Conservation (phyloP, 2,797 vertebrate species). For the Perodicticus potto region DNA sequence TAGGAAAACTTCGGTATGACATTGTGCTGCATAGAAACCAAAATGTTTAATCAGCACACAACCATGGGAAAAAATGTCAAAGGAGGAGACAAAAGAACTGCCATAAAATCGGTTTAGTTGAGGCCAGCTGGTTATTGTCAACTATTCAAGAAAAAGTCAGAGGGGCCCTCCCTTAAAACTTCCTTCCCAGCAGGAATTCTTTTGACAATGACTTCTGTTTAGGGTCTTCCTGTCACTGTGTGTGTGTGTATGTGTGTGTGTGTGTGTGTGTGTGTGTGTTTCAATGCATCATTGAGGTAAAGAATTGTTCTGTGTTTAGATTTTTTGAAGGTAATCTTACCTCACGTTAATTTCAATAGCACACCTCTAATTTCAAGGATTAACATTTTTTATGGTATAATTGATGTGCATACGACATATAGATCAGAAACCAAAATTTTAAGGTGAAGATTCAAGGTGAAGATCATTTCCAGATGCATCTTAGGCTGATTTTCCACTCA, state of each 20-base stretch:
- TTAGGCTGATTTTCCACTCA: not conserved
- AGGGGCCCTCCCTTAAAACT: constrained; percentile 78
- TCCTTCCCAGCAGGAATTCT: constrained; percentile 87
- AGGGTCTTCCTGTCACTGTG: constrained; percentile 81
- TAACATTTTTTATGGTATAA: constrained; percentile 40
- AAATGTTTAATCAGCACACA: not conserved
- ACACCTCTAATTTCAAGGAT: not conserved
- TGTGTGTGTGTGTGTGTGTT: not conserved
- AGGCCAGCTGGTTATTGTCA: constrained; percentile 67
- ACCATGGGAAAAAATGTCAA: constrained; percentile 66
- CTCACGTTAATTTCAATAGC: not conserved
- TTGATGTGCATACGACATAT: not conserved
- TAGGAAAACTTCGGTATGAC: not conserved
- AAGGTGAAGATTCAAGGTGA: not conserved
- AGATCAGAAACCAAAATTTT: not conserved
- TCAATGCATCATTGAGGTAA: constrained; percentile 50
- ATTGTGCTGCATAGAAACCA: not conserved
- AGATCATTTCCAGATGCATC: constrained; percentile 28
- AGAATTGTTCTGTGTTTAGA: constrained; percentile 50
- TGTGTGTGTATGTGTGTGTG: too few species aligned
- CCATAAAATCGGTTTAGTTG: constrained; percentile 42
- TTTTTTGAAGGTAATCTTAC: constrained; percentile 19
- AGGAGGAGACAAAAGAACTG: constrained; percentile 68
- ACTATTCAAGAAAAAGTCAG: constrained; percentile 74
- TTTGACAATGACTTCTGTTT: constrained; percentile 81